Percentiles rank a stretch among this genome's conserved stretches.
Evolutionary conservation across 2,113 vertebrate genomes (phyloP).

Genomic region (Anolis carolinensis): DNA sequence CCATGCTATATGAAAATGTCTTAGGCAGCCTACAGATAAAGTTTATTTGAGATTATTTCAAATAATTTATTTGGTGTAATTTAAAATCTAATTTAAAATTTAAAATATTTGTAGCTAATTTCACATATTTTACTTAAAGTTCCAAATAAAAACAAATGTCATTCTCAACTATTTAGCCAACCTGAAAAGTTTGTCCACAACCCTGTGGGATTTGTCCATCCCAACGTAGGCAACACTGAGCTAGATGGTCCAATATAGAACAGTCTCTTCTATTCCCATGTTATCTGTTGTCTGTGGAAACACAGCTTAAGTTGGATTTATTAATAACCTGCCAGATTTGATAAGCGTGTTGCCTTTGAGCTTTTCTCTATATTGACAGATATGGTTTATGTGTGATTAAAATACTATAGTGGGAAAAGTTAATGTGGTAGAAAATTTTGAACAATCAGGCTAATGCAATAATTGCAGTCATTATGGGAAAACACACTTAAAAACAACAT

Average conservation of each 20-base stretch:
- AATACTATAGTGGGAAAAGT: not conserved
- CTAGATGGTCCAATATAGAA: not conserved
- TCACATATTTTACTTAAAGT: too few relatives aligned
- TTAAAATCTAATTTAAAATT: too few relatives aligned
- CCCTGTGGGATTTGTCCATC: too few relatives aligned
- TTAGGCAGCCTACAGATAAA: too few relatives aligned
- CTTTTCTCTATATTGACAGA: not conserved
- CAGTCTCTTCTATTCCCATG: not conserved
- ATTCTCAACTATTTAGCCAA: too few relatives aligned
- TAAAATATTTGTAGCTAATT: too few relatives aligned
- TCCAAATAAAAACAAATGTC: too few relatives aligned
- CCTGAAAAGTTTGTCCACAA: too few relatives aligned
- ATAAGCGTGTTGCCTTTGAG: not conserved
- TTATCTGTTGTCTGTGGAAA: not conserved
- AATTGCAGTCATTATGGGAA: not conserved
- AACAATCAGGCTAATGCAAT: not conserved
- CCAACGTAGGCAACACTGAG: not conserved
- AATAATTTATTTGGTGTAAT: too few relatives aligned
- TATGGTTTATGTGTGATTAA: not conserved
- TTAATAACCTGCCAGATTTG: not conserved
- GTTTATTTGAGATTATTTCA: too few relatives aligned
- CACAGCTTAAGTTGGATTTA: not conserved
- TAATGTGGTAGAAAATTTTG: not conserved
- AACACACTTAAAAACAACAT: not conserved
- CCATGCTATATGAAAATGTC: too few relatives aligned